These are phyloP conservation scores for Gorsachius goisagi DNA, from an alignment of 2,113 vertebrate species.

Conservation along the genomic window DNA sequence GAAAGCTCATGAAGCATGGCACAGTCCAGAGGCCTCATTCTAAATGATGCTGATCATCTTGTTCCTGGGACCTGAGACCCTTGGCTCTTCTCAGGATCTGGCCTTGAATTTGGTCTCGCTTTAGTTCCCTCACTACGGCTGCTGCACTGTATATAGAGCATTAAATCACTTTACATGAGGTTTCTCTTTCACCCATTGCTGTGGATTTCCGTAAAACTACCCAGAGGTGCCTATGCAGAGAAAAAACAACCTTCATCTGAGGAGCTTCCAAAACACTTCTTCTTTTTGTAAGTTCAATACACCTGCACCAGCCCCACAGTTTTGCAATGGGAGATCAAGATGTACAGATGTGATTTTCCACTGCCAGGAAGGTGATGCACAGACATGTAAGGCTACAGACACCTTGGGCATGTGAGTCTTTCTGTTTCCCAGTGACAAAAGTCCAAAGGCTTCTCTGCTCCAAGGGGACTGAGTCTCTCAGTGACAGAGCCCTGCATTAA, in stretches of 20 bases:
- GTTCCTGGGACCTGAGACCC: background rate
- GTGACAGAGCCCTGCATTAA: background rate
- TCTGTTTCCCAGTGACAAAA: background rate
- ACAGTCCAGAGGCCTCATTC: background rate
- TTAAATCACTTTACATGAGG: background rate
- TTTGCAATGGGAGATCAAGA: background rate
- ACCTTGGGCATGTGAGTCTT: background rate
- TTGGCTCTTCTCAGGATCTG: background rate
- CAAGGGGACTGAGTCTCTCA: background rate
- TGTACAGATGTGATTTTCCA: background rate
- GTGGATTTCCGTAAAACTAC: background rate
- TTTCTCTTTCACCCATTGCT: background rate
- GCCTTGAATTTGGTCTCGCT: background rate
- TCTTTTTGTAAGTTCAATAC: background rate
- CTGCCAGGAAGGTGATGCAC: background rate
- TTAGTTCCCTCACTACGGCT: background rate
- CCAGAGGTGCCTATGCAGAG: background rate
- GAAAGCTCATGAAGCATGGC: background rate
- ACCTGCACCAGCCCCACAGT: background rate
- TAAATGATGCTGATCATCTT: background rate
- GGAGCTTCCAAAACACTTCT: background rate
- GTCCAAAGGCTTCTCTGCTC: background rate
- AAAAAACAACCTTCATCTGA: background rate
- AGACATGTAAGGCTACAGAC: background rate
- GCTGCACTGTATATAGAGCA: background rate